Evolutionary conservation across 2,113 vertebrate species (phyloP).

Genomic region (Ptychochromis oligacanthus): DNA sequence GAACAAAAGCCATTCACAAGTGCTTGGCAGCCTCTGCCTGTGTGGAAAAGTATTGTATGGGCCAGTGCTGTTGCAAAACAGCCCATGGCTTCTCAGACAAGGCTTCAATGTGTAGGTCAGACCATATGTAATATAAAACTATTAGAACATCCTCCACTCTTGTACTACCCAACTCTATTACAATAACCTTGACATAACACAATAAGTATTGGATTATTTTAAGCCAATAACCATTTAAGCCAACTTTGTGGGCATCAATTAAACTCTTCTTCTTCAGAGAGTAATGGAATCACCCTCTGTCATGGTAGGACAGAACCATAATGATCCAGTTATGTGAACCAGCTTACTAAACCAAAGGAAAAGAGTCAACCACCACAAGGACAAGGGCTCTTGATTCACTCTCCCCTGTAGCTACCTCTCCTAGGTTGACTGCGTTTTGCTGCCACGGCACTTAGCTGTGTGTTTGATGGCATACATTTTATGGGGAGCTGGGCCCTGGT

Average conservation of each 20-base stretch:
- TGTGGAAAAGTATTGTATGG: conserved; percentile 51
- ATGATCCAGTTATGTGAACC: conserved; percentile 59
- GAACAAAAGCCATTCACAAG: conserved; percentile 73
- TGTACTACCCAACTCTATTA: neutral
- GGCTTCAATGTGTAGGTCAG: conserved; percentile 10
- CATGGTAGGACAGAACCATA: conserved; percentile 14
- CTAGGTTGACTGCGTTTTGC: conserved; percentile 71
- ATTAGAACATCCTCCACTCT: conserved; percentile 4
- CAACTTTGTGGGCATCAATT: conserved; percentile 13
- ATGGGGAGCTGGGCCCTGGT: conserved; percentile 61
- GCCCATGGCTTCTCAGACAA: conserved; percentile 11
- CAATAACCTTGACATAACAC: neutral
- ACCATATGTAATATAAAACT: neutral
- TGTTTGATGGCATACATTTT: conserved; percentile 73
- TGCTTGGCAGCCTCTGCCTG: conserved; percentile 49
- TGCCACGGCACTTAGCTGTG: conserved; percentile 65
- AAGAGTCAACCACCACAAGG: conserved; percentile 26
- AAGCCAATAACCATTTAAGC: conserved; percentile 14
- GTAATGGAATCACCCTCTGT: conserved; percentile 47
- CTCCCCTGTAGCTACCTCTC: conserved; percentile 56
- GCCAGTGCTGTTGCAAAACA: conserved; percentile 31
- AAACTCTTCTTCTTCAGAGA: neutral
- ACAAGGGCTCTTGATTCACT: conserved; percentile 51
- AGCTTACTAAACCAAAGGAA: conserved; percentile 59
- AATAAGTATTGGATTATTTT: conserved; percentile 13